Evolutionary conservation across 2,113 vertebrate species (phyloP).

Genomic region (Catharus fuscescens): DNA sequence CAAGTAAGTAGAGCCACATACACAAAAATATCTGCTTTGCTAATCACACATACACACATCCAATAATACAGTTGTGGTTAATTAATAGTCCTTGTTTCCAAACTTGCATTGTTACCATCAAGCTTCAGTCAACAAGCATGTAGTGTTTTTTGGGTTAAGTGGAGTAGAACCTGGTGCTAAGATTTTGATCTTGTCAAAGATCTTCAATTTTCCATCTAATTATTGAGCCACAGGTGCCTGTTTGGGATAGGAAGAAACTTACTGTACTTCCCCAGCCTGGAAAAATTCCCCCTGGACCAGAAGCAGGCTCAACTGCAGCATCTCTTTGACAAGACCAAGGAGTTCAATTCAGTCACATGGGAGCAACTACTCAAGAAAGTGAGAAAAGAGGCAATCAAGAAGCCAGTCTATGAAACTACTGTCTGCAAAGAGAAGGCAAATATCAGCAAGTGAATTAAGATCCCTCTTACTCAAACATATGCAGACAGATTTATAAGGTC

Average conservation of each 20-base stretch:
- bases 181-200: not conserved
- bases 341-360: not conserved
- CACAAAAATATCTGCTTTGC: constrained; percentile 51
- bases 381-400: not conserved
- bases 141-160: not conserved
- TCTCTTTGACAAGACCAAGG: not conserved
- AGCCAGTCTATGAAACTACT: not conserved
- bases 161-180: not conserved
- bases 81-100: constrained; percentile 48
- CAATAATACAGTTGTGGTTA: constrained; percentile 49
- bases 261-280: not conserved
- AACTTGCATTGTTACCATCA: not conserved
- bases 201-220: not conserved
- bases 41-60: constrained; percentile 61
- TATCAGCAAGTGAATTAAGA: not conserved
- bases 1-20: constrained; percentile 50
- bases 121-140: not conserved
- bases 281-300: not conserved
- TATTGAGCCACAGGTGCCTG: not conserved
- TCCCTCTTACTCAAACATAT: not conserved
- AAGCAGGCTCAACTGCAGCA: not conserved
- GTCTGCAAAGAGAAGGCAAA: not conserved
- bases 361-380: not conserved
- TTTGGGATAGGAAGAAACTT: not conserved
- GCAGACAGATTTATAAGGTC: not conserved